Evolutionary conservation across 2,888 invertebrate genomes (phyloP).

Genomic region (Cordilura impudica): DNA sequence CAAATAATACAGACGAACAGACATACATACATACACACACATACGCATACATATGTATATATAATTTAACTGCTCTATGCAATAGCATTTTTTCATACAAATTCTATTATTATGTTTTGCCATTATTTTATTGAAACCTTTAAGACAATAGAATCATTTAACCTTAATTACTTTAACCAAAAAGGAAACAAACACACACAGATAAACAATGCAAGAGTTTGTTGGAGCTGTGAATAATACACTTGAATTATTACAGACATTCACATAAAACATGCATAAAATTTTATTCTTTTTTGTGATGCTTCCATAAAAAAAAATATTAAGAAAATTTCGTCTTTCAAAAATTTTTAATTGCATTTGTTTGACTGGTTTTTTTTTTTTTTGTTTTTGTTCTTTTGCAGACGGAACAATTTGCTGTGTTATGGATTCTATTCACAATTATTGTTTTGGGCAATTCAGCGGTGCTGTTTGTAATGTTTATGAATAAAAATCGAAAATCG

Average conservation of each 20-base stretch:
- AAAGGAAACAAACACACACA: neutral
- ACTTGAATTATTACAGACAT: neutral
- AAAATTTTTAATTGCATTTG: neutral
- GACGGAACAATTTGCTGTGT: slow-evolving; percentile 91
- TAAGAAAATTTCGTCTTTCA: neutral
- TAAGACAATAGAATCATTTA: neutral
- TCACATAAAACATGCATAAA: neutral
- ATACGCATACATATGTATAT: too few species aligned
- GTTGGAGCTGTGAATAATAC: neutral
- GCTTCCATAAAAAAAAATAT: too few species aligned
- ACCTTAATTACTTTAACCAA: neutral
- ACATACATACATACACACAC: too few species aligned
- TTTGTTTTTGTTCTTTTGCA: slow-evolving; percentile 78
- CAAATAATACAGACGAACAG: too few species aligned
- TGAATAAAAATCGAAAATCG: slow-evolving; percentile 91
- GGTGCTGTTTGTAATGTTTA: slow-evolving; percentile 89
- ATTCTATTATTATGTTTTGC: too few species aligned
- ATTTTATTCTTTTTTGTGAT: neutral
- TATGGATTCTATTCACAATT: slow-evolving; percentile 90
- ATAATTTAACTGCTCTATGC: too few species aligned
- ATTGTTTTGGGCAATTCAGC: slow-evolving; percentile 93
- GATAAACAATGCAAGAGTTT: neutral
- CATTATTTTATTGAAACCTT: neutral
- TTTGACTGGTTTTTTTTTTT: neutral
- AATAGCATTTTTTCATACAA: too few species aligned